Base-by-base conservation (phyloP, 1,140 invertebrate genomes). In the Chlorops oryzae region DNA sequence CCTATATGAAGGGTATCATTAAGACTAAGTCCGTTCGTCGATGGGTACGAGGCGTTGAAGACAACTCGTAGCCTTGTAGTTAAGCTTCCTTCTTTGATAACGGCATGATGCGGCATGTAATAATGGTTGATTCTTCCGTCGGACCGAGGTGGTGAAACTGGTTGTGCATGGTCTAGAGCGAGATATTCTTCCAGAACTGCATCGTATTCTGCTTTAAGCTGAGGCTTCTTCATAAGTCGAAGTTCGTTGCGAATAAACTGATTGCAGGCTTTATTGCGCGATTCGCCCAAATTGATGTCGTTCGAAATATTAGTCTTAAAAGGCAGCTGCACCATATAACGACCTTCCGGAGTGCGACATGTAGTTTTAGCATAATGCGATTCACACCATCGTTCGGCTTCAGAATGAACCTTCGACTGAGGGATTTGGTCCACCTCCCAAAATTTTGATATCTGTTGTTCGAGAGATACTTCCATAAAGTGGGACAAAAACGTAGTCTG, bases 1-100 rank as follows among this genome's bases (percentile, higher is more conserved):
- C 62, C 74, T 5, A 58, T 42, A 20, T 59, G 39, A 34, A 73
- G 56, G 2, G 57, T 58, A 28, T 70, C 65, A 54, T 74, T 73
- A 13, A 72, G 40, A 4, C 53, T 58, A 10, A 54, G 23, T 47
- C 57, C 58, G 22, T 37, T 52, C 5, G 41, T 22, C 5, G 51
- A 51, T 58, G 52, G 59, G 15, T 46, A 41, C 6, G 56, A 53
- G 3, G 61, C 60, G 48, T 63, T 55, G 43, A 67, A 65, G 7
- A 67, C 62, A n/a, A 61, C 54, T n/a, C 60, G 45, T 10, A 59
- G 20, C 41, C 65, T 62, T 3, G 68, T 71, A 5, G 49, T 51
- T 13, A 28, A 23, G 13, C 32, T 53, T 9, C 45, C 20, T 15
- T 17, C 22, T 41, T 22, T 43, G 3, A 54, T 28, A 20, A 54